Percentiles rank a stretch among this genome's conserved stretches.
Conservation (phyloP, 2,888 invertebrate species). For the Meteorus colon region DNA sequence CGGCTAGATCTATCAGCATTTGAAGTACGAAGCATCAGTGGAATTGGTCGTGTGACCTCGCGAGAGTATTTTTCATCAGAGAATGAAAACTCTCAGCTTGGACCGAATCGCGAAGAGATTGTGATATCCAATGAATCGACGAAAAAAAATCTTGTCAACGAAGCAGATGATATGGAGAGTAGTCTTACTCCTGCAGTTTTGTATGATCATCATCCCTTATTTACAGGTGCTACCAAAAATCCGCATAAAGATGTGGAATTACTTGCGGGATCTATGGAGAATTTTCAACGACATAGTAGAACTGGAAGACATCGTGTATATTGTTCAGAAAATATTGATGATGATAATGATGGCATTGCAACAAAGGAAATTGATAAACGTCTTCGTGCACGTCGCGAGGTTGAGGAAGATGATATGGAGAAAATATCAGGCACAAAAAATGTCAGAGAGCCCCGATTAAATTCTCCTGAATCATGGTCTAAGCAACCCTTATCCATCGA, state of each 20-base stretch:
- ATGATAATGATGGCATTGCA: conserved; percentile 23
- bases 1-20: conserved; percentile 62
- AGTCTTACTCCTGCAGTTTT: conserved; percentile 39
- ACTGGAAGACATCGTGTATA: conserved; percentile 39
- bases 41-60: conserved; percentile 52
- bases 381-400: conserved; percentile 47
- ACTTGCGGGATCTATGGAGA: conserved; percentile 46
- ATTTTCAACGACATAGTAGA: conserved; percentile 33
- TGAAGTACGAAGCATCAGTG: conserved; percentile 62
- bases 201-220: conserved; percentile 47
- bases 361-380: conserved; percentile 8
- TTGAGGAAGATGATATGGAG: conserved; percentile 59
- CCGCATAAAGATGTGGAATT: conserved; percentile 49
- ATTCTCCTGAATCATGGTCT: conserved; percentile 65
- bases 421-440: conserved; percentile 62
- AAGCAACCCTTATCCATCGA: conserved; percentile 66
- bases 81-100: conserved; percentile 15
- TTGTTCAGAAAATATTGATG: conserved; percentile 45
- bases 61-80: conserved; percentile 9
- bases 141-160: conserved; percentile 31
- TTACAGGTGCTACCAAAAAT: conserved; percentile 44
- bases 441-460: conserved; percentile 61
- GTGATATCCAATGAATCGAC: not conserved
- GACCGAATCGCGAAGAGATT: not conserved
- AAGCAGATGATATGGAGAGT: conserved; percentile 48